A percentile compares a stretch with the other conserved stretches of the same genome.
Evolutionary conservation across 2,113 vertebrate species (phyloP).

Genomic region (Hoplias malabaricus): DNA sequence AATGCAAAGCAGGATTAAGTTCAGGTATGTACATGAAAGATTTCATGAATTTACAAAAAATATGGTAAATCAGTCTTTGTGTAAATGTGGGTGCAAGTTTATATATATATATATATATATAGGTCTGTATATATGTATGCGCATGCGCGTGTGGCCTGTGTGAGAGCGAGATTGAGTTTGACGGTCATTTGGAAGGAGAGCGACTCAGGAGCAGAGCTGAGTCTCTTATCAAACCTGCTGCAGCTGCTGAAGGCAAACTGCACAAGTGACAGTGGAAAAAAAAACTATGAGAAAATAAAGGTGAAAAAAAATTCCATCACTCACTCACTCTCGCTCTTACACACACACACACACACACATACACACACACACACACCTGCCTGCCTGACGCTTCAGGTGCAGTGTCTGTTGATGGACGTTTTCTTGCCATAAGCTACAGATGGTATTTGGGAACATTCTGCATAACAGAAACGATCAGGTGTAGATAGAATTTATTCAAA

Average conservation of each 20-base stretch:
- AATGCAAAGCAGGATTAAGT: slow-evolving; percentile 9
- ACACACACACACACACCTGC: slow-evolving; percentile 46
- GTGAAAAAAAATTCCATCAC: slow-evolving; percentile 16
- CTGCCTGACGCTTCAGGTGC: slow-evolving; percentile 34
- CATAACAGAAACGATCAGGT: not conserved
- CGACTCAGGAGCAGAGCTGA: slow-evolving; percentile 33
- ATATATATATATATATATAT: not conserved
- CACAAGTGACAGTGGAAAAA: slow-evolving; percentile 50
- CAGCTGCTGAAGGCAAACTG: slow-evolving; percentile 61
- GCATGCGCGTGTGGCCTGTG: not conserved
- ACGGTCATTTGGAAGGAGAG: slow-evolving; percentile 36
- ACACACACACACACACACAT: slow-evolving; percentile 7
- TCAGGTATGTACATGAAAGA: not conserved
- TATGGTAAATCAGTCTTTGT: not conserved
- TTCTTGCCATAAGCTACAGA: not conserved
- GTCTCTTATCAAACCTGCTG: slow-evolving; percentile 65
- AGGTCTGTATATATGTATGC: slow-evolving; percentile 6
- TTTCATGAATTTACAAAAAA: not conserved
- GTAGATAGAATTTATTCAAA: not conserved
- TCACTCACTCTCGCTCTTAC: too few species aligned
- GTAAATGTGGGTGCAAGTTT: not conserved
- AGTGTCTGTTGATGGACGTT: not conserved
- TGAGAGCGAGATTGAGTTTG: slow-evolving; percentile 31
- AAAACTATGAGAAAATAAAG: slow-evolving; percentile 45
- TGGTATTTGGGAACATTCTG: not conserved